These are phyloP conservation scores for Pocillopora verrucosa DNA, from an alignment of 64 coral and sea anemone species.

Conservation along the genomic window DNA sequence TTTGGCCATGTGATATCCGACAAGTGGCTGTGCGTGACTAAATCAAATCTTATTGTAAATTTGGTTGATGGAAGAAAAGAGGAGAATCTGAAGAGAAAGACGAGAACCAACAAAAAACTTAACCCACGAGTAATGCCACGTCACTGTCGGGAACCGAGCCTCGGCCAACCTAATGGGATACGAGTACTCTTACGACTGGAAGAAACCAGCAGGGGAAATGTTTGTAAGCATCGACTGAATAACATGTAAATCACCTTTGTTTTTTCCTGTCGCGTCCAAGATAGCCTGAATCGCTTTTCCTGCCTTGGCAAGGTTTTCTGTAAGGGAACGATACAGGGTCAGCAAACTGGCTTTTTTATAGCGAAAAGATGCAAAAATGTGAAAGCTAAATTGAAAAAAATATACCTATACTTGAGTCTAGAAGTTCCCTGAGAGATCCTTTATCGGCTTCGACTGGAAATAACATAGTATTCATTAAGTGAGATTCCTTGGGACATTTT, in stretches of 20 bases:
- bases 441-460: conserved; percentile 10
- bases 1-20: too few relatives aligned
- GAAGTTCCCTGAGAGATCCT: conserved; percentile 39
- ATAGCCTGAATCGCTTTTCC: conserved; percentile 72
- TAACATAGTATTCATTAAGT: not conserved
- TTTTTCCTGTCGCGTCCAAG: conserved; percentile 50
- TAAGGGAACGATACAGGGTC: not conserved
- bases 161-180: too few relatives aligned
- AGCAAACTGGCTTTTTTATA: not conserved
- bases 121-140: too few relatives aligned
- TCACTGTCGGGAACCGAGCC: too few relatives aligned
- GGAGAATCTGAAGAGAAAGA: too few relatives aligned
- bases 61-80: too few relatives aligned
- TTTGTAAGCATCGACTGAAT: too few relatives aligned
- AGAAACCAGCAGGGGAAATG: too few relatives aligned
- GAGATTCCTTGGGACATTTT: too few relatives aligned
- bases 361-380: not conserved
- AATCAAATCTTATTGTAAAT: too few relatives aligned
- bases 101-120: not conserved
- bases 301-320: conserved; percentile 65
- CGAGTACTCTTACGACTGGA: too few relatives aligned
- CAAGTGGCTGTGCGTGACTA: too few relatives aligned
- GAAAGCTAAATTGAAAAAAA: not conserved
- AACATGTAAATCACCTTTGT: conserved; percentile 1
- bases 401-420: conserved; percentile 71